Conservation (phyloP, 2,113 vertebrate species). For the Myodes glareolus region DNA sequence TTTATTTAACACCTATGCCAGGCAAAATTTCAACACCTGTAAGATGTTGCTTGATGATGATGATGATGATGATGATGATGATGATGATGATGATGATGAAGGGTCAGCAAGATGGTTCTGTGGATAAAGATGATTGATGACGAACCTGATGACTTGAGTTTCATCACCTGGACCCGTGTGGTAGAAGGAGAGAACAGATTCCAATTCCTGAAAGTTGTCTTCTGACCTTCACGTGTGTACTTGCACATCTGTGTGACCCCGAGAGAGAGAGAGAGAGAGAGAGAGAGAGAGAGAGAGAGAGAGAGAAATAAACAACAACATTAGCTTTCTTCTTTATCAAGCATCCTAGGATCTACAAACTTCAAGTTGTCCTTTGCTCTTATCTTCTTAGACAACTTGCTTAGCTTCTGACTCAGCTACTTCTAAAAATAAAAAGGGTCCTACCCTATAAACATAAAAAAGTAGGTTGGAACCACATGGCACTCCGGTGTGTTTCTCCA, state of each 20-base stretch:
- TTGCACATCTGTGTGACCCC: background rate
- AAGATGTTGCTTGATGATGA: background rate
- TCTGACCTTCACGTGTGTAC: background rate
- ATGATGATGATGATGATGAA: background rate
- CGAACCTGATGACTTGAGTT: background rate
- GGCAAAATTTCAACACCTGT: background rate
- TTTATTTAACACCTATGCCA: background rate
- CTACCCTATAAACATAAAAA: background rate
- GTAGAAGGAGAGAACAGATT: background rate
- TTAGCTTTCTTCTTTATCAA: background rate
- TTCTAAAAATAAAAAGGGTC: background rate
- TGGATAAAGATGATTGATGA: background rate
- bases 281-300: rapidly evolving
- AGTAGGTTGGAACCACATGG: background rate
- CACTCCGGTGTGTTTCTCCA: too few relatives aligned
- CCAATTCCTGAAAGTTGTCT: background rate
- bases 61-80: background rate
- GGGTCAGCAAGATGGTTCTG: background rate
- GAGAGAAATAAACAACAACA: background rate
- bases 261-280: background rate
- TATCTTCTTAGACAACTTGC: background rate
- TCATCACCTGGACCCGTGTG: background rate
- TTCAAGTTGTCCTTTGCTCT: background rate
- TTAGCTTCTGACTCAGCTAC: background rate
- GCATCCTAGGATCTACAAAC: background rate